Percentiles rank a stretch among this genome's conserved stretches.
phyloP scores from a whole-genome alignment of 2,113 vertebrate species.

The Noturus placidus region DNA sequence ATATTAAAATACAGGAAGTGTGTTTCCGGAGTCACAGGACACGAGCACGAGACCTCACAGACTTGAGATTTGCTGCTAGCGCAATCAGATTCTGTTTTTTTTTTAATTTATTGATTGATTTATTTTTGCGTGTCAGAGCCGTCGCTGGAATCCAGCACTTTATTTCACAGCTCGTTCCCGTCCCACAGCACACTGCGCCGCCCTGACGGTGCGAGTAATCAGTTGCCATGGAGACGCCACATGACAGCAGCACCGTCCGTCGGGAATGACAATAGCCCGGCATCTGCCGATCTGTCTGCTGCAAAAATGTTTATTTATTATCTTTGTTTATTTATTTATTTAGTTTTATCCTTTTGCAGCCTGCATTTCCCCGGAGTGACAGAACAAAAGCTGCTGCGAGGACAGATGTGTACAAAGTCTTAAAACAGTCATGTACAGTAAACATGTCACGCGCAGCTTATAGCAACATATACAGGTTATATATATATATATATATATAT shows the following conservation, averaged over 20 bases:
- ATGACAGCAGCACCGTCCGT: slow-evolving; percentile 45
- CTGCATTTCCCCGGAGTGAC: not conserved
- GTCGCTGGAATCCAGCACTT: slow-evolving; percentile 39
- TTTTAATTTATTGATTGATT: not conserved
- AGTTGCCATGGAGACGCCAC: slow-evolving; percentile 57
- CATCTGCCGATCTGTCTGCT: slow-evolving; percentile 53
- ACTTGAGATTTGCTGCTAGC: not conserved
- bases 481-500: no score
- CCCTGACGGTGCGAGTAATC: slow-evolving; percentile 49
- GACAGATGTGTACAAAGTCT: not conserved
- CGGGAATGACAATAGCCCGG: slow-evolving; percentile 53
- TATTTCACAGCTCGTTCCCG: slow-evolving; percentile 48
- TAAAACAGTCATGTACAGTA: not conserved
- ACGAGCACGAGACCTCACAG: not conserved
- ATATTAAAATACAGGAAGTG: not conserved
- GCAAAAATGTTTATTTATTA: slow-evolving; percentile 34
- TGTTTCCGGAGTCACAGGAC: not conserved
- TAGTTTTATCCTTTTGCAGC: not conserved
- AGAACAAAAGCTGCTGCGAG: not conserved
- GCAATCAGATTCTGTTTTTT: not conserved
- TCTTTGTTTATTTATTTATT: not conserved
- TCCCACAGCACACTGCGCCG: slow-evolving; percentile 26
- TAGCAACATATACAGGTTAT: not conserved
- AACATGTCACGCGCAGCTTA: not conserved
- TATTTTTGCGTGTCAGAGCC: slow-evolving; percentile 31